Evolutionary conservation across 1,140 invertebrate genomes (phyloP).

Genomic region (Mactra quadrangularis): DNA sequence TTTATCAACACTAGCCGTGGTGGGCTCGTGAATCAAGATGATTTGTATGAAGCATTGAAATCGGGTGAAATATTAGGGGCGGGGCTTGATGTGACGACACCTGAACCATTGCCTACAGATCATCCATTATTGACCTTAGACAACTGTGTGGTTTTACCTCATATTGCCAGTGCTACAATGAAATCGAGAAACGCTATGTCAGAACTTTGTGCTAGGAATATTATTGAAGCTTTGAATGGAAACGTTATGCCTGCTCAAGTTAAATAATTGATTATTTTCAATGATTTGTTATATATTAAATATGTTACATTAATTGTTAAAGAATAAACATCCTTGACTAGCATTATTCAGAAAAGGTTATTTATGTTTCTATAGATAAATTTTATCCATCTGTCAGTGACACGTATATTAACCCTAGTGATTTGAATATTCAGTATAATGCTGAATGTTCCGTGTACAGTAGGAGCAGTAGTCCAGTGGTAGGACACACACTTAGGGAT

Average conservation of each 20-base stretch:
- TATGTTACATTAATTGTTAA: too few relatives aligned
- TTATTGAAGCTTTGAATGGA: slow-evolving; percentile 90
- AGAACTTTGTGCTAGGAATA: slow-evolving; percentile 93
- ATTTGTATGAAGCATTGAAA: slow-evolving; percentile 73
- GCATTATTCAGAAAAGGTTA: too few relatives aligned
- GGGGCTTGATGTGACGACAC: slow-evolving; percentile 96
- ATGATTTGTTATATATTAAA: too few relatives aligned
- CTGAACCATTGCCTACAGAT: slow-evolving; percentile 94
- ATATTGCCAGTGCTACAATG: slow-evolving; percentile 96
- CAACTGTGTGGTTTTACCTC: slow-evolving; percentile 95
- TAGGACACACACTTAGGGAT: too few relatives aligned
- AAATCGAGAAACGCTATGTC: slow-evolving; percentile 93
- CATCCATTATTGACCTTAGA: slow-evolving; percentile 90
- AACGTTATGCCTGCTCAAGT: slow-evolving; percentile 87
- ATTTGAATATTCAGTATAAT: too few relatives aligned
- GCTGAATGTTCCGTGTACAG: too few relatives aligned
- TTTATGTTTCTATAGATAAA: too few relatives aligned
- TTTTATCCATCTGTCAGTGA: too few relatives aligned
- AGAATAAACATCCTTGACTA: too few relatives aligned
- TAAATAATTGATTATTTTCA: slow-evolving; percentile 34
- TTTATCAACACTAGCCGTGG: slow-evolving; percentile 83
- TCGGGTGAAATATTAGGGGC: slow-evolving; percentile 90
- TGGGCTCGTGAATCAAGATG: slow-evolving; percentile 81
- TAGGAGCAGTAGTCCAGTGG: too few relatives aligned
- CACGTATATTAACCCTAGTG: too few relatives aligned